phyloP scores from a whole-genome alignment of 2,113 vertebrate genomes.

The Peromyscus polionotus region DNA sequence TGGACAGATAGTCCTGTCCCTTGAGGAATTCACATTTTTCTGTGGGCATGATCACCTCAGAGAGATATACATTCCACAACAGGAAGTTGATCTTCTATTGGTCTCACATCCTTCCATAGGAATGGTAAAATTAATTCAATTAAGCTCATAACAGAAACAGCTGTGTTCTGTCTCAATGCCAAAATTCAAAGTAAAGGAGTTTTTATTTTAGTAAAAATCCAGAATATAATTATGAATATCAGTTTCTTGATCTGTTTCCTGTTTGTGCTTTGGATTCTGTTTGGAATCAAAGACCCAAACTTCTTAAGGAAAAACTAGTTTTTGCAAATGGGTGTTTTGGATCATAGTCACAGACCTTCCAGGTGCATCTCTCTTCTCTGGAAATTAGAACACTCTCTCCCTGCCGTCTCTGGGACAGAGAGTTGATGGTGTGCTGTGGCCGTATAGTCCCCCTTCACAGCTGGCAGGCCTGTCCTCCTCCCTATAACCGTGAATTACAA shows the following conservation, averaged over 20 bases:
- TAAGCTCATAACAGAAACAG: conserved; percentile 16
- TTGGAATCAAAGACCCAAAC: conserved; percentile 34
- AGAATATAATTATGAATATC: conserved; percentile 1
- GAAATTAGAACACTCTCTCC: neutral
- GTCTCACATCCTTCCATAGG: conserved; percentile 6
- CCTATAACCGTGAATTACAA: neutral
- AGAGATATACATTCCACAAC: neutral
- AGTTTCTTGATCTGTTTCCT: conserved; percentile 9
- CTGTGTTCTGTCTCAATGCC: neutral
- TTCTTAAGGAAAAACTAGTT: neutral
- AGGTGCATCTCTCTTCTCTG: neutral
- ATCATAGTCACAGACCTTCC: neutral
- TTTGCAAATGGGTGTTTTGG: neutral
- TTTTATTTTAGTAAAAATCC: conserved; percentile 17
- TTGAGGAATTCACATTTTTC: neutral
- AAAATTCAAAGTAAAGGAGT: neutral
- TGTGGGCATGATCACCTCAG: neutral
- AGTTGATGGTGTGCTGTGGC: neutral
- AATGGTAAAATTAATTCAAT: conserved; percentile 1
- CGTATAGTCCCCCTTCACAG: neutral
- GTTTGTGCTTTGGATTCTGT: conserved; percentile 16
- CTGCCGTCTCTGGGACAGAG: neutral
- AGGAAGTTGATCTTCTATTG: conserved; percentile 1
- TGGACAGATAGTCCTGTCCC: neutral
- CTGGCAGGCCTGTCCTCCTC: neutral